Evolutionary conservation across 2,888 invertebrate species (phyloP).

Genomic region (Nemoura dubitans): DNA sequence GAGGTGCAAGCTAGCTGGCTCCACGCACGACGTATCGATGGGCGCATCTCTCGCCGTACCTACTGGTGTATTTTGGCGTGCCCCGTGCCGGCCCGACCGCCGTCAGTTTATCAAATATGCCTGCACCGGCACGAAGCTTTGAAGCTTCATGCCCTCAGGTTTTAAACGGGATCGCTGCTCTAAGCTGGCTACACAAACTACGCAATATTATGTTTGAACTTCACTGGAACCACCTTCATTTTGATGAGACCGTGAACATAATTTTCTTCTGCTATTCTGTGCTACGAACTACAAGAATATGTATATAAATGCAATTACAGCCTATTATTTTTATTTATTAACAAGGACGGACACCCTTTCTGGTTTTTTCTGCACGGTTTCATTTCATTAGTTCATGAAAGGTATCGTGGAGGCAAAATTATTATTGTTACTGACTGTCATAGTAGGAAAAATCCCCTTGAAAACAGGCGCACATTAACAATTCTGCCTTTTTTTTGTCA

Average conservation of each 20-base stretch:
- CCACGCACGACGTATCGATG: too few relatives aligned
- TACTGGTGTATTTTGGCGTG: too few relatives aligned
- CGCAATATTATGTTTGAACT: neutral
- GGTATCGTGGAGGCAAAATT: neutral
- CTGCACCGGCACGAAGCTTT: conserved; percentile 30
- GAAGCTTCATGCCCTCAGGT: conserved; percentile 34
- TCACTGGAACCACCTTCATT: neutral
- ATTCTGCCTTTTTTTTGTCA: neutral
- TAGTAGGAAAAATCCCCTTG: neutral
- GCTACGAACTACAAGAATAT: neutral
- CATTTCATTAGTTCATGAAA: neutral
- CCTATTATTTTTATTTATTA: neutral
- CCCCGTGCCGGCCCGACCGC: too few relatives aligned
- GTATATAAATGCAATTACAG: neutral
- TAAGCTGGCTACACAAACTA: conserved; percentile 1
- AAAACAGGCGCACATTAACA: neutral
- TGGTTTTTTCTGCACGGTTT: neutral
- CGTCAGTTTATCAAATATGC: conserved; percentile 8
- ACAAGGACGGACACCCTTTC: neutral
- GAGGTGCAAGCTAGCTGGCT: neutral
- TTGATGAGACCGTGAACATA: neutral
- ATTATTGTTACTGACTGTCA: neutral
- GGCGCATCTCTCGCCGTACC: too few relatives aligned
- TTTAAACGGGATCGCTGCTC: conserved; percentile 1
- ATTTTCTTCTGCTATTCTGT: neutral